Evolutionary conservation across 2,113 vertebrate genomes (phyloP), one percentile per base, ranked within the genome.

Genomic region (Cricetomys ansorgei): DNA sequence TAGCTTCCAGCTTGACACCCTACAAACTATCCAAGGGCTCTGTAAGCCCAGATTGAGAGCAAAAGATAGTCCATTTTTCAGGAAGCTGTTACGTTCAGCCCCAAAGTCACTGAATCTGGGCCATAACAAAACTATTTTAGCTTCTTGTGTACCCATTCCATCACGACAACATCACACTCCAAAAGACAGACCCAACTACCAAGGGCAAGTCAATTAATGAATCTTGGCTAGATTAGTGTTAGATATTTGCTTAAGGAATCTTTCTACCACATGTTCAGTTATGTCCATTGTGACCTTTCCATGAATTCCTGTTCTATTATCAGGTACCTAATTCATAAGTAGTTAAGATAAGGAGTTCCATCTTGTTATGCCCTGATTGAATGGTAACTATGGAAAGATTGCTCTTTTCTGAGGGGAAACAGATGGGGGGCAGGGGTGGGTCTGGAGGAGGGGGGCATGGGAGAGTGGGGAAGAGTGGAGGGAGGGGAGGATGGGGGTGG

Each of bases 81-180:
- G 92, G 72, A 25, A 27, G 1, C 31, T 80, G 25, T 3, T 55
- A 64, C 12, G 4, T 34, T 80, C 21, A n/a, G 3, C 16, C 86
- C 64, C 65, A 96, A 88, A 88, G 16, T 88, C 62, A 81, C 76
- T 83, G 73, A 89, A 21, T 85, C 17, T 89, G 27, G 80, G 34
- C 40, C 73, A 94, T 4, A 92, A 81, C 25, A 81, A 31, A 43
- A 1, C 13, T 48, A 15, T 77, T 93, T 75, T 40, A 37, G n/a
- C 48, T 69, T 84, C 37, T 75, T 79, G 45, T 81, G 23, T 80
- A n/a, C 50, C 79, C 43, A 73, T 16, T 75, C 31, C 3, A 69
- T 43, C 12, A 76, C 50, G 13, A 79, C 88, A 72, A 59, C 34
- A 45, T 9, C 57, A 92, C 10, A 93, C 3, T 65, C n/a, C 21